Evolutionary conservation across 2,888 invertebrate species (phyloP).

Genomic region (Patella pellucida): DNA sequence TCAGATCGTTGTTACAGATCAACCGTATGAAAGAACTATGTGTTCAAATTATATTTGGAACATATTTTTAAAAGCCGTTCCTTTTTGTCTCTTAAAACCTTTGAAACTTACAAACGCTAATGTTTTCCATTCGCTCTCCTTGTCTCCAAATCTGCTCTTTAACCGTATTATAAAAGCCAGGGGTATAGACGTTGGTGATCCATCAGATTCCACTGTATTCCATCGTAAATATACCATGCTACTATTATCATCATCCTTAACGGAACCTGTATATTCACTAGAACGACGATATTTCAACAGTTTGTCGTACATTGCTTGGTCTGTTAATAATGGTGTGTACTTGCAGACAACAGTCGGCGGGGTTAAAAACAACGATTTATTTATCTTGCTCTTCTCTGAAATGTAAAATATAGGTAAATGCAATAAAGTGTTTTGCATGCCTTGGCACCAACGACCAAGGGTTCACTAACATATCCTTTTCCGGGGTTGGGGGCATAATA

Average conservation of each 20-base stretch:
- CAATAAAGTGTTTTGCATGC: no score
- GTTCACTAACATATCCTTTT: no score
- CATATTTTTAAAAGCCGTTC: no score
- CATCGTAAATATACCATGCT: slow-evolving; percentile 22
- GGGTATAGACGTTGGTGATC: slow-evolving; percentile 16
- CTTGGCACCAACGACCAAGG: no score
- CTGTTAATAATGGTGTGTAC: slow-evolving; percentile 16
- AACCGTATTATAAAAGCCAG: slow-evolving; percentile 22
- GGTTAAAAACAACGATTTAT: neutral
- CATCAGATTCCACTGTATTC: slow-evolving; percentile 23
- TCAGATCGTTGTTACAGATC: no score
- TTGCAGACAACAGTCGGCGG: slow-evolving; percentile 17
- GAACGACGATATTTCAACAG: neutral
- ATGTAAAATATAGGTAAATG: no score
- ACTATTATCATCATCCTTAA: neutral
- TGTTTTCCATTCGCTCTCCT: neutral
- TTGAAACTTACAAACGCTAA: neutral
- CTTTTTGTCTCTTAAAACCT: no score
- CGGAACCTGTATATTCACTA: neutral
- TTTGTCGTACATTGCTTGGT: neutral
- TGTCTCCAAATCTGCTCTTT: neutral
- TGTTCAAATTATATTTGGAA: no score
- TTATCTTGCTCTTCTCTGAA: no score
- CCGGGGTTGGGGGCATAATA: no score
- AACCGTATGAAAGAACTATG: no score